Evolutionary conservation across 2,888 invertebrate genomes (phyloP).

Genomic region (Cremastobaeus sp.): DNA sequence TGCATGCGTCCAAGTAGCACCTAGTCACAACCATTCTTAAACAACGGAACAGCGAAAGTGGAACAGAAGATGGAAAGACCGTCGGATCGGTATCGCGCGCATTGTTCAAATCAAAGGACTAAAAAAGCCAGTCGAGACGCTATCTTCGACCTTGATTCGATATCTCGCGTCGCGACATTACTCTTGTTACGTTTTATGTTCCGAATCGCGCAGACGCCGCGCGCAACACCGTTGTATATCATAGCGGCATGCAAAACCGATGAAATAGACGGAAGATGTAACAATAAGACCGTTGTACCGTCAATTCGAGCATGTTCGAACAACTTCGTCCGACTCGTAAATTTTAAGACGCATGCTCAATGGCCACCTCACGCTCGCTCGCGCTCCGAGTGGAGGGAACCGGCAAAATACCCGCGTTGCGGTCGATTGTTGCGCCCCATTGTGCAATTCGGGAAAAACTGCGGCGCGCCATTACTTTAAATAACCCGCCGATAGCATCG

Average conservation of each 20-base stretch:
- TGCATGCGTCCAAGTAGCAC: conserved; percentile 1
- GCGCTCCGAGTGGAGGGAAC: conserved; percentile 29
- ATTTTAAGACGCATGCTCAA: conserved; percentile 32
- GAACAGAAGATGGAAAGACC: not conserved
- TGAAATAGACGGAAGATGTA: conserved; percentile 12
- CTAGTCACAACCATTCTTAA: not conserved
- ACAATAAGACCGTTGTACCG: conserved; percentile 19
- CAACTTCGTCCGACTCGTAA: conserved; percentile 31
- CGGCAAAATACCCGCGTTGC: conserved; percentile 21
- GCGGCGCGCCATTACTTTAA: conserved; percentile 1
- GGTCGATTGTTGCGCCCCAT: conserved; percentile 16
- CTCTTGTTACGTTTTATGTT: conserved; percentile 10
- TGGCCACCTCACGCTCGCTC: conserved; percentile 24
- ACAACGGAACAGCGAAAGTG: conserved; percentile 24
- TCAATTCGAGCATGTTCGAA: conserved; percentile 10
- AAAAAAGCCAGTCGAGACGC: too few relatives aligned
- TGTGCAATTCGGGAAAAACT: conserved; percentile 40
- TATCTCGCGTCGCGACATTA: not conserved
- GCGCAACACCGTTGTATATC: conserved; percentile 11
- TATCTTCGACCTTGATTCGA: too few relatives aligned
- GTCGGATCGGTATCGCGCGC: not conserved
- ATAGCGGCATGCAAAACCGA: conserved; percentile 24
- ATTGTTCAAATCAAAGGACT: not conserved
- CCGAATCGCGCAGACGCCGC: not conserved
- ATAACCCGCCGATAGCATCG: too few relatives aligned